Evolutionary conservation across 2,797 vertebrate species (phyloP).

Genomic region (Intellagama lesueurii): DNA sequence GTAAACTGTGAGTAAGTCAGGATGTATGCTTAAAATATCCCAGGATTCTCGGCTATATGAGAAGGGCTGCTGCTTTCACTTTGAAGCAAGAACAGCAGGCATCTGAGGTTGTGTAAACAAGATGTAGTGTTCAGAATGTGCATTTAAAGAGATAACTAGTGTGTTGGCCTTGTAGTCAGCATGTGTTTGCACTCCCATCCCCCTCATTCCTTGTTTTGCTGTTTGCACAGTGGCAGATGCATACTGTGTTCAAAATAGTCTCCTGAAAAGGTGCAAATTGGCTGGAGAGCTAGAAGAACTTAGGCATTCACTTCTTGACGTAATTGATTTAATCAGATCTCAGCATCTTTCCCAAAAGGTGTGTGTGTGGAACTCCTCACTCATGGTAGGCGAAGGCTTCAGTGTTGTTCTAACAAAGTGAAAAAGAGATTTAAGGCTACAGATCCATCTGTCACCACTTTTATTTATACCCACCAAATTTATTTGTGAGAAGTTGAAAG

Average conservation of each 20-base stretch:
- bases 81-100: neutral
- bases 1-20: neutral
- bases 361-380: neutral
- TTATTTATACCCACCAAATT: neutral
- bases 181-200: conserved; percentile 15
- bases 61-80: neutral
- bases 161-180: conserved; percentile 11
- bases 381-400: neutral
- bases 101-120: conserved; percentile 11
- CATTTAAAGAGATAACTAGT: neutral
- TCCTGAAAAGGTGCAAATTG: conserved; percentile 58
- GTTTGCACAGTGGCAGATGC: conserved; percentile 33
- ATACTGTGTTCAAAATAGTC: conserved; percentile 50
- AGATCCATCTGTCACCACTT: neutral
- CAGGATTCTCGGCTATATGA: neutral
- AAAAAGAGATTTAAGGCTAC: neutral
- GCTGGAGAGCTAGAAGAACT: conserved; percentile 40
- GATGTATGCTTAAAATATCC: neutral
- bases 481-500: neutral
- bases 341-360: neutral
- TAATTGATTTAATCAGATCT: conserved; percentile 37
- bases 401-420: neutral
- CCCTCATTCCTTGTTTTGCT: conserved; percentile 31
- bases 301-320: neutral
- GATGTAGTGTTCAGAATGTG: neutral